Evolutionary conservation across 2,113 vertebrate species (phyloP), one percentile per base, ranked within the genome.

Genomic region (Sisor rabdophorus): DNA sequence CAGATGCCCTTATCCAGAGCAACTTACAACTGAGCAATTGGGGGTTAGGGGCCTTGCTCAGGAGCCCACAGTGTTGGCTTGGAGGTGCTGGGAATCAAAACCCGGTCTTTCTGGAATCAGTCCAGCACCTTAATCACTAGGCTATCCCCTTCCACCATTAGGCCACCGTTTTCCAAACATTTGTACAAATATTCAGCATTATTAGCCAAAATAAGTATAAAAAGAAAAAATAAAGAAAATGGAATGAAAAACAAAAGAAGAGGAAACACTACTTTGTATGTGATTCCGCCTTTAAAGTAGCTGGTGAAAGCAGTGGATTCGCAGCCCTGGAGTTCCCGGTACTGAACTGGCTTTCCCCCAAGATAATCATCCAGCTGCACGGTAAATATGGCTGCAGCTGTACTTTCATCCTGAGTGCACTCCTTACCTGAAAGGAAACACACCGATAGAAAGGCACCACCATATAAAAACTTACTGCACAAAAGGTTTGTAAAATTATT

Each of bases 381-480:
- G 0, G 95, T 87, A n/a, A 95, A 95, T 83, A 98, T 97, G 76
- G 94, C 95, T 0, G 93, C 95, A 0, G 94, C 92, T 0, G 93
- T 85, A 28, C 94, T 96, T 85, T 98, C 96, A 78, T 98, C 96
- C 84, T 98, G 96, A n/a, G 90, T 91, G 74, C 95, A 96, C 28
- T 97, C 95, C 4, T 92, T 95, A 63, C 96, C 96, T 98, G 80
- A 19, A 80, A 2, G 63, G 4, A 73, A 4, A 53, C 16, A 77
- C 40, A 81, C 12, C 72, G 20, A 75, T 8, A n/a, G 13, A 24
- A 40, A 54, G 7, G 47, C 17, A 20, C n/a, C 16, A 22, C 30
- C 16, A 22, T 30, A 63, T 52, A 11, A 20, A n/a, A 47, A 2
- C 48, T 26, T 58, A 11, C 12, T 48, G 44, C 11, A 1, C 6